Base-by-base conservation (phyloP, 2,888 invertebrate species). In the Drosophila yooni region DNA sequence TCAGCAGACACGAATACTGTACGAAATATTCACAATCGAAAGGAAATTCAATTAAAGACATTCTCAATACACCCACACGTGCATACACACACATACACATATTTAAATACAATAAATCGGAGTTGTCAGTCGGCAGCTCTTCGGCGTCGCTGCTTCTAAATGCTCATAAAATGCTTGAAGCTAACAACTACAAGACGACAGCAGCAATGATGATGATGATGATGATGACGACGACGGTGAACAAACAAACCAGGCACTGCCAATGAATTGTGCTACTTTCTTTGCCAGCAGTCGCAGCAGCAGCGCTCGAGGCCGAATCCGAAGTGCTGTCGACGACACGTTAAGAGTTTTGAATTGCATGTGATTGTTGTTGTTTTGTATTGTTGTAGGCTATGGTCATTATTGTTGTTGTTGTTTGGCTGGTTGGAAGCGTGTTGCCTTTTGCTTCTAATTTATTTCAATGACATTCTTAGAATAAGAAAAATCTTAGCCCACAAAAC, bases 201-300 rank as follows among this genome's bases (percentile, higher is more conserved):
- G 31, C 36, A 56, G 48, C 51, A 52, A 27, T 33, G 21, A 21
- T 54, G 50, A 31, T 38, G 21, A 21, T 54, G 50, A 31, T 38
- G 7, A n/a, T 40, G n/a, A 40, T 18, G 50, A 10, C 6, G 31
- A n/a, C 53, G 67, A 61, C 57, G 72, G 64, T 72, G 79, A 74
- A 74, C 74, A 79, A 79, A 77, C 63, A 74, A 43, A 69, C 50
- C 68, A 64, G 70, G 51, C 72, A 72, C 66, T 76, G 69, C 75
- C 75, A 62, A 87, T 76, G 80, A 89, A 88, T 82, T 89, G 90
- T 87, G 88, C 87, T 79, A 87, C 90, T 87, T 90, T 87, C 90
- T 90, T 90, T 81, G 62, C 57, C 48, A 29, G 52, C n/a, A 34
- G 27, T 21, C 13, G 66, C 79, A 74, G 70, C 70, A 62, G 70